A percentile compares a stretch with the other conserved stretches of the same genome.
phyloP scores from a whole-genome alignment of 2,888 invertebrate species.

The Spodoptera exigua region DNA sequence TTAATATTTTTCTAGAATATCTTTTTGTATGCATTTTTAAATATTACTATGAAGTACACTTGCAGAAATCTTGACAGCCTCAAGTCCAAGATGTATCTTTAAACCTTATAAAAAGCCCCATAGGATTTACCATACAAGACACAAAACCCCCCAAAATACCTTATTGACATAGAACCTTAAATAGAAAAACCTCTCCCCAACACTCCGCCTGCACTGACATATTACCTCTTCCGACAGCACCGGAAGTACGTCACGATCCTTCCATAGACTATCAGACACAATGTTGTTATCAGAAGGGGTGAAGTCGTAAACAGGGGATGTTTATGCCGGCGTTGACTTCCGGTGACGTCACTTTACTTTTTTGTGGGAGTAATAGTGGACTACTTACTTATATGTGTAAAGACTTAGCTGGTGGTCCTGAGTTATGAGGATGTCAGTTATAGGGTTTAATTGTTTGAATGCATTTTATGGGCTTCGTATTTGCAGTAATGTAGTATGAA shows the following conservation, averaged over 20 bases:
- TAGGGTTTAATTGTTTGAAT: neutral
- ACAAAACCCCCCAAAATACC: neutral
- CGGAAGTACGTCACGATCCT: constrained; percentile 53
- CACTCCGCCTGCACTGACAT: constrained; percentile 47
- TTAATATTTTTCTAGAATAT: too few species aligned
- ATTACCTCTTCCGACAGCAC: constrained; percentile 53
- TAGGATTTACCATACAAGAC: neutral
- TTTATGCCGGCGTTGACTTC: constrained; percentile 55
- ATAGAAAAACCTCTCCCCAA: constrained; percentile 20
- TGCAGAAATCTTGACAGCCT: too few species aligned
- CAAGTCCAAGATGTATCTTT: too few species aligned
- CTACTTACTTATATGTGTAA: constrained; percentile 35
- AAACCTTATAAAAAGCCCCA: too few species aligned
- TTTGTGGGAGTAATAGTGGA: constrained; percentile 48
- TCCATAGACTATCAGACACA: constrained; percentile 53
- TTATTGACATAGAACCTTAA: neutral
- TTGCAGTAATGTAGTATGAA: too few species aligned
- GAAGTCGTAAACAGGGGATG: constrained; percentile 57
- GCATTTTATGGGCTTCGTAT: too few species aligned
- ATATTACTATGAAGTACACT: too few species aligned
- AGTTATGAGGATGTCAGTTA: neutral
- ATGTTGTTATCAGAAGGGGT: constrained; percentile 56
- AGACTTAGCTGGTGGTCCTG: constrained; percentile 39
- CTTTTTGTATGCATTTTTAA: too few species aligned
- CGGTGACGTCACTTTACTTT: constrained; percentile 47